Percentiles rank a stretch among this genome's conserved stretches.
phyloP scores from a whole-genome alignment of 2,797 vertebrate genomes.

The Labeo calbasu region DNA sequence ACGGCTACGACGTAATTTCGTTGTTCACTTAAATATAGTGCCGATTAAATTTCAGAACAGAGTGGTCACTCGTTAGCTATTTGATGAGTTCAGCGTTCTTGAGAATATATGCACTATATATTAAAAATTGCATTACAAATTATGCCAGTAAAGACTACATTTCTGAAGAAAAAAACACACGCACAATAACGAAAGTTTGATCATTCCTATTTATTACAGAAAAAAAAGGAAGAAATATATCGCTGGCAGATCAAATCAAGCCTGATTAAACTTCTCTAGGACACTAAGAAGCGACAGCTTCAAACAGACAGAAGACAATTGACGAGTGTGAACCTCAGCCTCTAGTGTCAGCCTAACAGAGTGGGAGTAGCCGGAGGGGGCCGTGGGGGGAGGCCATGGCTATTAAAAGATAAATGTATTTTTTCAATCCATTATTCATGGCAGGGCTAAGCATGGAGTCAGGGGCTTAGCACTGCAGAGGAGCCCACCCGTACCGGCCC shows the following conservation, averaged over 20 bases:
- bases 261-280: constrained; percentile 84
- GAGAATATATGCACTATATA: too few species aligned
- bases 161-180: not conserved
- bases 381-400: constrained; percentile 61
- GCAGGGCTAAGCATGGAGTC: constrained; percentile 69
- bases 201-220: constrained; percentile 17
- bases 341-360: constrained; percentile 70
- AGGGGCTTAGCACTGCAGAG: constrained; percentile 61
- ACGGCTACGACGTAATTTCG: not conserved
- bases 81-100: not conserved
- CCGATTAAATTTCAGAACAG: not conserved
- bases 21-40: not conserved
- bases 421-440: constrained; percentile 85
- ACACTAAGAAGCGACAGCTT: constrained; percentile 81
- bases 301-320: constrained; percentile 81
- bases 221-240: constrained; percentile 62
- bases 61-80: not conserved
- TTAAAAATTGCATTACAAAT: not conserved
- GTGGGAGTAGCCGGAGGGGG: constrained; percentile 63
- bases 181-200: constrained; percentile 18
- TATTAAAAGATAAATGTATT: constrained; percentile 88
- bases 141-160: not conserved
- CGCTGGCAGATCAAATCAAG: constrained; percentile 78
- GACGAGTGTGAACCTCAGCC: constrained; percentile 71
- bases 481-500: constrained; percentile 62